Conservation (phyloP, 2,888 invertebrate species). For the Eilema depressum region DNA sequence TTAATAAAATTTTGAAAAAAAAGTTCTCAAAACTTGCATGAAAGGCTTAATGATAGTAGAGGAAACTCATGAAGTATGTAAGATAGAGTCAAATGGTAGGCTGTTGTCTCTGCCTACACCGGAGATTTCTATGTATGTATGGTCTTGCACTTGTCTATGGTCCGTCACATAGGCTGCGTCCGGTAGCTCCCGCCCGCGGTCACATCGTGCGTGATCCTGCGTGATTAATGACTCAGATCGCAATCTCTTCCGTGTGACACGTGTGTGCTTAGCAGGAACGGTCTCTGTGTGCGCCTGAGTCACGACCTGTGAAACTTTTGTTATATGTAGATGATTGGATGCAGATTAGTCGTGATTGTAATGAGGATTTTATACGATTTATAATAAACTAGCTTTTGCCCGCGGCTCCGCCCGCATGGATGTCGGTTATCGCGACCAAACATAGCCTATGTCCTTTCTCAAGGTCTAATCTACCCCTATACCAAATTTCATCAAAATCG, state of each 20-base stretch:
- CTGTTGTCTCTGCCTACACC: too few relatives aligned
- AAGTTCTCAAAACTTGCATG: too few relatives aligned
- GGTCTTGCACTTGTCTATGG: neutral
- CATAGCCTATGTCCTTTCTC: too few relatives aligned
- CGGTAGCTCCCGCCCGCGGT: slow-evolving; percentile 44
- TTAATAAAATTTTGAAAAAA: too few relatives aligned
- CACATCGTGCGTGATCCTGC: slow-evolving; percentile 64
- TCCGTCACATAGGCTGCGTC: slow-evolving; percentile 11
- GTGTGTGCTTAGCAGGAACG: neutral
- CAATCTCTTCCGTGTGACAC: slow-evolving; percentile 70
- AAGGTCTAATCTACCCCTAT: too few relatives aligned
- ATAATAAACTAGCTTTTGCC: too few relatives aligned
- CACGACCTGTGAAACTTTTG: slow-evolving; percentile 18
- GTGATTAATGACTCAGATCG: slow-evolving; percentile 66
- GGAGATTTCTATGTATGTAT: neutral
- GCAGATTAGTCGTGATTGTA: slow-evolving; percentile 12
- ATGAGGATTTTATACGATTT: neutral
- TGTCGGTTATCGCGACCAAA: too few relatives aligned
- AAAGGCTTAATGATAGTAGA: too few relatives aligned
- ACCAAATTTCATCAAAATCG: too few relatives aligned
- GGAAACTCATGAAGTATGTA: too few relatives aligned
- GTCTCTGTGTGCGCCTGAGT: slow-evolving; percentile 3
- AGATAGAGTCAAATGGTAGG: too few relatives aligned
- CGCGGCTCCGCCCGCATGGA: too few relatives aligned
- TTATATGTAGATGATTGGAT: slow-evolving; percentile 4